A percentile compares a stretch with the other conserved stretches of the same genome.
Conservation (phyloP, 2,888 invertebrate genomes). For the Pseudococcus longispinus region DNA sequence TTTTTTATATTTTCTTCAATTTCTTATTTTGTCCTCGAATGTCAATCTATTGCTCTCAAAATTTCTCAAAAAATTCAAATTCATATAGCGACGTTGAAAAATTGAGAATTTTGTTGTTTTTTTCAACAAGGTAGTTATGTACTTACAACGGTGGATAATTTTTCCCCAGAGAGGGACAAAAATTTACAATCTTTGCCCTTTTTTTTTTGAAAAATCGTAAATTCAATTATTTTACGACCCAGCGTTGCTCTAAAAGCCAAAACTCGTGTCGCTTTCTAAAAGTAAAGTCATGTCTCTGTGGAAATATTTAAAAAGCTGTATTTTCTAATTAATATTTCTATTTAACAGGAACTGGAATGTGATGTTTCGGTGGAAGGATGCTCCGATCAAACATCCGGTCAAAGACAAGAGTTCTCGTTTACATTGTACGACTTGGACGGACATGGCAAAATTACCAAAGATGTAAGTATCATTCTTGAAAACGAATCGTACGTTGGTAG, state of each 20-base stretch:
- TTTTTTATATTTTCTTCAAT: no score
- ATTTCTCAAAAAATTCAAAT: no score
- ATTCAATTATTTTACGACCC: background rate
- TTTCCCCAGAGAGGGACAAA: no score
- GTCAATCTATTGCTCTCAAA: no score
- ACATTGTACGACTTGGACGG: constrained; percentile 91
- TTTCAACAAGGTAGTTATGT: no score
- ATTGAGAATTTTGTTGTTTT: no score
- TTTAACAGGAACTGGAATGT: constrained; percentile 80
- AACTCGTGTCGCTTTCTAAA: background rate
- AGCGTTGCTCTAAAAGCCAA: background rate
- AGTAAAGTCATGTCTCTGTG: background rate
- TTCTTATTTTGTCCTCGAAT: no score
- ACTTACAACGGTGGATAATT: no score
- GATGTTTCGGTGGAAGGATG: constrained; percentile 79
- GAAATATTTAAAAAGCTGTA: background rate
- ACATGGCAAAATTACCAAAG: constrained; percentile 91
- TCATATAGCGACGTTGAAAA: no score
- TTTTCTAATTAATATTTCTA: constrained; percentile 15
- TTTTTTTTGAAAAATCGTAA: background rate
- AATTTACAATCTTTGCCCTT: background rate
- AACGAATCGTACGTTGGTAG: background rate
- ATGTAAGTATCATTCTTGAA: constrained; percentile 69
- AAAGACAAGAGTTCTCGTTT: constrained; percentile 75
- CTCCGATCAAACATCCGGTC: constrained; percentile 64